These are phyloP conservation scores for Rhagophthalmus giganteus DNA, from an alignment of 2,888 invertebrate genomes.

Conservation along the genomic window DNA sequence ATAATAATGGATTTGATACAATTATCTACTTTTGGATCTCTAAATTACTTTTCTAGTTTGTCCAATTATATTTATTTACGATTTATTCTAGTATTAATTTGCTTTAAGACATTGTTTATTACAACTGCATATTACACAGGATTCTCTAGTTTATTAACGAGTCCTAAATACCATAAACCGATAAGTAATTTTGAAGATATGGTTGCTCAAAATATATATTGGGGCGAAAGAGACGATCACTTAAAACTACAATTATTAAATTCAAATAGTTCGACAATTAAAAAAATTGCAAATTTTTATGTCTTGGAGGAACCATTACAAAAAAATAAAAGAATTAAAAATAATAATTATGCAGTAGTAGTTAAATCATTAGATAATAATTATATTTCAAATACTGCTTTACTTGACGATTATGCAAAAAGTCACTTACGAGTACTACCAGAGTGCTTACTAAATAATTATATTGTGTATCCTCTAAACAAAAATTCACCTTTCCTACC, in stretches of 20 bases:
- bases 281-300: neutral
- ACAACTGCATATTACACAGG: slow-evolving; percentile 24
- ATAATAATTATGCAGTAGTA: slow-evolving; percentile 23
- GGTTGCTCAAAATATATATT: slow-evolving; percentile 30
- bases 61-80: slow-evolving; percentile 1
- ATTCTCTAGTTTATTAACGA: slow-evolving; percentile 20
- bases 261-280: neutral
- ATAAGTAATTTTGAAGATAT: slow-evolving; percentile 32
- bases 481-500: slow-evolving; percentile 35
- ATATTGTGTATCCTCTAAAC: slow-evolving; percentile 31
- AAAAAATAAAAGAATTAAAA: slow-evolving; percentile 13
- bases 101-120: slow-evolving; percentile 13
- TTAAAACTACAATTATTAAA: neutral
- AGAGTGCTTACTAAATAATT: slow-evolving; percentile 28
- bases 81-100: slow-evolving; percentile 8
- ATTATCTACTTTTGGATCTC: slow-evolving; percentile 4
- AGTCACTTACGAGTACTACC: slow-evolving; percentile 28
- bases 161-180: slow-evolving; percentile 16
- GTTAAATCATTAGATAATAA: slow-evolving; percentile 20
- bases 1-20: slow-evolving; percentile 5
- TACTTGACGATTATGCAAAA: slow-evolving; percentile 31
- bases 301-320: neutral
- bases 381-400: slow-evolving; percentile 28
- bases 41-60: slow-evolving; percentile 1
- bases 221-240: slow-evolving; percentile 15